Evolutionary conservation across 1,140 invertebrate genomes (phyloP), one percentile per base, ranked within the genome.

Genomic region (Halyomorpha halys): DNA sequence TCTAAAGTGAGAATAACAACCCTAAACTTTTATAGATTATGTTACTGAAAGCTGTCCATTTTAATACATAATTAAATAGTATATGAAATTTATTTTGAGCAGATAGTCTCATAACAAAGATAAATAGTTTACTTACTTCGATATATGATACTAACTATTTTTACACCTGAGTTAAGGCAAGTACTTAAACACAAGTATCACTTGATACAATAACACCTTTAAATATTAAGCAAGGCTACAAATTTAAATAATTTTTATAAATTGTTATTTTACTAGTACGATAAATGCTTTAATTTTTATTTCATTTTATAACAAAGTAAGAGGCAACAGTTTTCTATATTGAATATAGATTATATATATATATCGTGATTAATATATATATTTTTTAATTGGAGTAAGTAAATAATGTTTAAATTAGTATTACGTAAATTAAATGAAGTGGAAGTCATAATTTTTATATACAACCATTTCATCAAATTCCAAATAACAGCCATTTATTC

Each of bases 1-100:
- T 23, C 21, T 56, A 56, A 53, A 23, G 53, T 56, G 53, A 56
- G 18, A 39, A 56, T 25, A 56, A 56, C 19, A 56, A 23, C 53
- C 53, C 53, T 56, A 56, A 23, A 56, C 23, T 56, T 39, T 23
- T 23, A 56, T 25, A 16, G 47, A 49, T 49, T 23, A 56, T 27
- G 18, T 56, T 56, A 56, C 53, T 56, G 18, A 56, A 56, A 56
- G 53, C 53, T 56, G 18, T 56, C 23, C 23, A 18, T 56, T 56
- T 23, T 11, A 39, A 39, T 39, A 39, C 34, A 39, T 39, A 39
- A 39, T 39, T 30, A 11, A 39, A 39, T 39, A 39, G 34, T 39
- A 39, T 13, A 39, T 39, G 34, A 39, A 39, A 39, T 39, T 39
- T 39, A 39, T 39, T 39, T 39, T 39, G 34, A 39, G 34, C 34